Conservation (phyloP, 2,113 vertebrate genomes). For the Callionymus lyra region DNA sequence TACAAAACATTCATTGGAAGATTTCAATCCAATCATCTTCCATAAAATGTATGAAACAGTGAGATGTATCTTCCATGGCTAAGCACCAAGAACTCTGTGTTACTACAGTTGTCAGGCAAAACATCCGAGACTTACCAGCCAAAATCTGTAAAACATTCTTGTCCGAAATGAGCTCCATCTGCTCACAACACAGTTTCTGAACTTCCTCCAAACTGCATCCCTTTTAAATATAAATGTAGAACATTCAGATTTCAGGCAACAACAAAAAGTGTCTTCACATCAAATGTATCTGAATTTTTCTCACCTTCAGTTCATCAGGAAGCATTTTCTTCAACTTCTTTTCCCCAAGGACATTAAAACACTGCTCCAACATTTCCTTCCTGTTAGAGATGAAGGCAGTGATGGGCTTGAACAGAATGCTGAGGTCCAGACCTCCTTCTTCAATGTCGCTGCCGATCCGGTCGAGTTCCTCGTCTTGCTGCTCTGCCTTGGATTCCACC, state of each 20-base stretch:
- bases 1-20: too few relatives aligned
- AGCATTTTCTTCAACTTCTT: conserved; percentile 90
- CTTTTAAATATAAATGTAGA: conserved; percentile 43
- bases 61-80: too few relatives aligned
- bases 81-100: too few relatives aligned
- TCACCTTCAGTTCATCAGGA: conserved; percentile 88
- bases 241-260: neutral
- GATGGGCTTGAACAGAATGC: conserved; percentile 80
- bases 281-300: neutral
- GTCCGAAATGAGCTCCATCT: conserved; percentile 82
- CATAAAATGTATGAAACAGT: too few relatives aligned
- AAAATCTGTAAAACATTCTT: conserved; percentile 84
- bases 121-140: conserved; percentile 69
- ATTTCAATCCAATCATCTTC: too few relatives aligned
- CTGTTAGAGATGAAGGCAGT: conserved; percentile 81
- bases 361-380: conserved; percentile 89
- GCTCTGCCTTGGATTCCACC: conserved; percentile 69
- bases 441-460: conserved; percentile 85
- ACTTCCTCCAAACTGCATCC: conserved; percentile 83
- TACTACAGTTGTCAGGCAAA: neutral
- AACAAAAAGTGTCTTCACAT: neutral
- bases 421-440: conserved; percentile 89
- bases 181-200: conserved; percentile 85
- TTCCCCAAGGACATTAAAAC: conserved; percentile 85
- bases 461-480: conserved; percentile 65